Evolutionary conservation across 1,140 invertebrate species (phyloP).

Genomic region (Subanguina moxae): DNA sequence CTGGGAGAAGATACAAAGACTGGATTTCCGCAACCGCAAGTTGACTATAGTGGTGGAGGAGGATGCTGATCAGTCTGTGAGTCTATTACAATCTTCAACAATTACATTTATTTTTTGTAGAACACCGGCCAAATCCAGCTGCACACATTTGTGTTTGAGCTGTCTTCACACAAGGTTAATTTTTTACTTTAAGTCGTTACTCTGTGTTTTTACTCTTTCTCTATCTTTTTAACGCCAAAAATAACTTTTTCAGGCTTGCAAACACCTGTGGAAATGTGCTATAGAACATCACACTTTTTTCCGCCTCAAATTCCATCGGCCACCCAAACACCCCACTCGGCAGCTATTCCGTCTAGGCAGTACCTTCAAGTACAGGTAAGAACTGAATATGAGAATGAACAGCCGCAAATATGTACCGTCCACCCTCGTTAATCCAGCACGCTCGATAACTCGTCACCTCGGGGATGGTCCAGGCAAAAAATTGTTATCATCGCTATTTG

Average conservation of each 20-base stretch:
- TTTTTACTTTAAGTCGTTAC: too few relatives aligned
- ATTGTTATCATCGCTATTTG: slow-evolving; percentile 4
- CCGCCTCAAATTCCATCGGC: slow-evolving; percentile 65
- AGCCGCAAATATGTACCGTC: too few relatives aligned
- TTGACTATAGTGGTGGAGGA: slow-evolving; percentile 58
- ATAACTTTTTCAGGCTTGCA: slow-evolving; percentile 70
- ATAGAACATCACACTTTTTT: slow-evolving; percentile 98
- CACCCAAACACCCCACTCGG: slow-evolving; percentile 24
- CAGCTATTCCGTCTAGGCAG: slow-evolving; percentile 55
- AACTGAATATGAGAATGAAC: too few relatives aligned
- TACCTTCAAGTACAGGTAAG: slow-evolving; percentile 54
- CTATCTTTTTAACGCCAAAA: too few relatives aligned
- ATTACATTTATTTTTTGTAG: too few relatives aligned
- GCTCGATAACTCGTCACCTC: too few relatives aligned
- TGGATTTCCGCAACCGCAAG: slow-evolving; percentile 55
- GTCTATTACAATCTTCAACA: slow-evolving; percentile 10
- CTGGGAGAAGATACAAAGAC: slow-evolving; percentile 67
- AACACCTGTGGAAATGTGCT: slow-evolving; percentile 96
- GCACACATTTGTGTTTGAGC: slow-evolving; percentile 65
- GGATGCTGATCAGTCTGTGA: slow-evolving; percentile 49
- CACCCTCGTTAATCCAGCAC: too few relatives aligned
- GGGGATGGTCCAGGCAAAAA: too few relatives aligned
- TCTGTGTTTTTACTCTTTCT: too few relatives aligned
- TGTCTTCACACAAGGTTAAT: slow-evolving; percentile 78
- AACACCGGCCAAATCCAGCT: slow-evolving; percentile 50